These are phyloP conservation scores for Phania funesta DNA, from an alignment of 2,888 invertebrate genomes.

Conservation along the genomic window DNA sequence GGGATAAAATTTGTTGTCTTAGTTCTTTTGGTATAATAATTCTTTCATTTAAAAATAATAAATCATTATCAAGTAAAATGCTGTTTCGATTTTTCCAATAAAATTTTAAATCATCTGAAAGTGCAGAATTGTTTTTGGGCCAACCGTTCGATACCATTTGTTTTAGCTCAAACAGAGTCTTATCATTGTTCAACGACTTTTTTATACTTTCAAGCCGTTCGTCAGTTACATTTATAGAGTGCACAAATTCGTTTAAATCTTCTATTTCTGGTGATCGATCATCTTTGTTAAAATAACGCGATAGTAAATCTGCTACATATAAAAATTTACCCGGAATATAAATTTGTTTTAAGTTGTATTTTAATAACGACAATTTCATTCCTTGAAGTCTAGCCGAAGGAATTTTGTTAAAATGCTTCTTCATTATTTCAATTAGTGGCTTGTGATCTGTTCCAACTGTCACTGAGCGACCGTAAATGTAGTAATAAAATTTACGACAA, in stretches of 20 bases:
- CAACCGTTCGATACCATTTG: slow-evolving; percentile 66
- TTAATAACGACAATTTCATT: slow-evolving; percentile 70
- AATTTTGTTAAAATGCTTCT: slow-evolving; percentile 71
- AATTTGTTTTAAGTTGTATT: slow-evolving; percentile 65
- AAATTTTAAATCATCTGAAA: slow-evolving; percentile 47
- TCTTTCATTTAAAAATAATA: slow-evolving; percentile 49
- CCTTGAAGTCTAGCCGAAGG: slow-evolving; percentile 70
- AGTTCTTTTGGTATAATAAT: slow-evolving; percentile 64
- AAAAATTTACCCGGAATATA: slow-evolving; percentile 59
- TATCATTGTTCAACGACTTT: not conserved
- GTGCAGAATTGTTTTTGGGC: not conserved
- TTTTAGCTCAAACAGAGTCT: slow-evolving; percentile 5
- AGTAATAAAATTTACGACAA: slow-evolving; percentile 75
- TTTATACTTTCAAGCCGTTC: slow-evolving; percentile 40
- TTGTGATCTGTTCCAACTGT: slow-evolving; percentile 73
- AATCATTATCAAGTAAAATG: slow-evolving; percentile 65
- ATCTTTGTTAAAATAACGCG: slow-evolving; percentile 15
- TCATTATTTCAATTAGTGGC: slow-evolving; percentile 72
- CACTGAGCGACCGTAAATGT: slow-evolving; percentile 70
- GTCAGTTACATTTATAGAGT: slow-evolving; percentile 62
- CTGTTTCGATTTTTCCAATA: slow-evolving; percentile 70
- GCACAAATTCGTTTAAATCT: slow-evolving; percentile 48
- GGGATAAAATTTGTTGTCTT: slow-evolving; percentile 14
- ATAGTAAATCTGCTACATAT: slow-evolving; percentile 64
- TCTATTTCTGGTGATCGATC: slow-evolving; percentile 14